Percentiles rank a stretch among this genome's conserved stretches.
Evolutionary conservation across 2,797 vertebrate genomes (phyloP).

Genomic region (Sternarchorhynchus goeldii): DNA sequence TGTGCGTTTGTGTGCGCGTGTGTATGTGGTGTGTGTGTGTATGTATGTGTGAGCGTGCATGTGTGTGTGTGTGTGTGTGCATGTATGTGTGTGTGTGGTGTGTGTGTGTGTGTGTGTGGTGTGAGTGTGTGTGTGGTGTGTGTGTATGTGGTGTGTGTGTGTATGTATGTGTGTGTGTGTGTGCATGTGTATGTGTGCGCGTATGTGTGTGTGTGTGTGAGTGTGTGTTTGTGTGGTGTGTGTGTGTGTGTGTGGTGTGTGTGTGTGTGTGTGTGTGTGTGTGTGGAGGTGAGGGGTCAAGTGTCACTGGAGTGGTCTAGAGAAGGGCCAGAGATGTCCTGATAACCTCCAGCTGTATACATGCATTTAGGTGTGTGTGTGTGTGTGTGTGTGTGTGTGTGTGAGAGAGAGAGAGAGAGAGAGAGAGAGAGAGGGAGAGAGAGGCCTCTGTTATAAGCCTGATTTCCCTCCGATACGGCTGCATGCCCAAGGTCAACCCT

Average conservation of each 20-base stretch:
- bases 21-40: slow-evolving; percentile 25
- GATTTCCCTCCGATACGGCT: slow-evolving; percentile 53
- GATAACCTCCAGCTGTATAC: slow-evolving; percentile 57
- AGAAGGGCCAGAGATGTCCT: slow-evolving; percentile 65
- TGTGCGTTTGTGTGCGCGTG: slow-evolving; percentile 25
- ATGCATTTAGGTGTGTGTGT: background rate
- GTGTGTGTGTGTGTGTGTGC: slow-evolving; percentile 29
- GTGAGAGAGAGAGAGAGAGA: slow-evolving; percentile 22
- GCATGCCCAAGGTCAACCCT: slow-evolving; percentile 61
- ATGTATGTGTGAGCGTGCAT: background rate
- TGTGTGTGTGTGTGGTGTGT: background rate
- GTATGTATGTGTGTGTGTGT: background rate
- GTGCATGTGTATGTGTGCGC: slow-evolving; percentile 6
- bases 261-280: slow-evolving; percentile 24
- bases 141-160: no score
- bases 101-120: background rate
- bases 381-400: background rate
- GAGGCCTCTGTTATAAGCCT: slow-evolving; percentile 36
- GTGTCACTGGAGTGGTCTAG: slow-evolving; percentile 57
- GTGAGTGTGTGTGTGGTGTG: slow-evolving; percentile 31
- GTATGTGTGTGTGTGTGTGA: slow-evolving; percentile 2
- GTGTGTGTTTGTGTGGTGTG: slow-evolving; percentile 2
- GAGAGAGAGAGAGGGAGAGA: slow-evolving; percentile 35
- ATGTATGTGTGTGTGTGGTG: slow-evolving; percentile 13
- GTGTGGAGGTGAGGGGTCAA: slow-evolving; percentile 61